Base-by-base conservation (phyloP, 2,888 invertebrate genomes). In the Dicranocentrus wangi region DNA sequence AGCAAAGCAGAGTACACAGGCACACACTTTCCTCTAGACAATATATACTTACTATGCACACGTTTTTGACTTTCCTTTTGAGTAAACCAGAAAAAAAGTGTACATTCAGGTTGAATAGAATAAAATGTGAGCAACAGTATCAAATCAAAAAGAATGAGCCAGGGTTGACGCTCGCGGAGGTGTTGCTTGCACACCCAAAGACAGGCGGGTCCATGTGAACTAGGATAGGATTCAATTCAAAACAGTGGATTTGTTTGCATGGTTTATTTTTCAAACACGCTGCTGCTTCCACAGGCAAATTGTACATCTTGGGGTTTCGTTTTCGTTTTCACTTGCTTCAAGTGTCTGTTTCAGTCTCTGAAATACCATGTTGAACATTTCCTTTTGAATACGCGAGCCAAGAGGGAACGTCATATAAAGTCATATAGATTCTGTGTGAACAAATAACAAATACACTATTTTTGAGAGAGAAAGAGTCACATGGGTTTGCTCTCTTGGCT, bases 141-240 rank as follows among this genome's bases (percentile, higher is more conserved):
- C 72, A 53, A 28, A 51, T 73, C 55, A 51, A 42, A 73, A 47
- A 70, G 28, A 19, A 42, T 25, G n/a, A 8, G 55, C 47, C 25
- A 77, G 60, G 61, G 51, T 51, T 28, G 43, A 76, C 43, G 68
- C 75, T 69, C 17, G 68, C 58, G 75, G 75, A 76, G 77, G 77
- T 77, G 77, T 77, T 77, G 77, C 77, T 77, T 77, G 68, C 69
- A 51, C 69, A 77, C 69, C 60, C 47, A 17, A 25, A 47, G 15
- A 55, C 47, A 63, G 61, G 51, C 43, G 51, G 28, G 1, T 25
- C 55, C 32, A 61, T 17, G 32, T n/a, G n/a, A n/a, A n/a, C n/a
- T n/a, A n/a, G n/a, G n/a, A n/a, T n/a, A n/a, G n/a, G 17, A 61
- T 27, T 19, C 60, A 60, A 15, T 27, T 55, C 15, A 27, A 60